A percentile compares a stretch with the other conserved stretches of the same genome.
Conservation (phyloP, 1,140 invertebrate genomes). For the Aporrectodea caliginosa region DNA sequence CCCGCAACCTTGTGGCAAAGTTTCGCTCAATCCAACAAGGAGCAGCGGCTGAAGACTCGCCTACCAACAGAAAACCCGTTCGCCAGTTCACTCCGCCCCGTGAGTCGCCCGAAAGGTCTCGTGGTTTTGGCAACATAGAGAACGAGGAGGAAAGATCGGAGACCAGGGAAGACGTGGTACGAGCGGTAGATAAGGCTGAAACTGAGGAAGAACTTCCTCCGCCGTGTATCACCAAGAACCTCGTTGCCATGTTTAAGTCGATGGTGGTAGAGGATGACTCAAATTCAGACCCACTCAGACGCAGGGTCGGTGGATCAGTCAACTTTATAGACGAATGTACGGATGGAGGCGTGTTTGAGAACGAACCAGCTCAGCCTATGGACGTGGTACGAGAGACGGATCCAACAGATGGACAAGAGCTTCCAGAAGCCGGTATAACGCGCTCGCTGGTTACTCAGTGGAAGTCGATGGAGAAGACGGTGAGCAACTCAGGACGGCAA, state of each 20-base stretch:
- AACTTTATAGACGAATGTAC: background rate
- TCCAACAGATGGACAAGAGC: background rate
- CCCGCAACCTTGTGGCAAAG: background rate
- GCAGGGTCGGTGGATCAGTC: background rate
- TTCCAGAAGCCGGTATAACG: background rate
- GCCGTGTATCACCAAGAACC: background rate
- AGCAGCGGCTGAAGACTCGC: background rate
- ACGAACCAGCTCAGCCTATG: background rate
- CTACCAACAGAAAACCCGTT: background rate
- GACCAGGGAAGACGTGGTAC: background rate
- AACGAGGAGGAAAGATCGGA: background rate
- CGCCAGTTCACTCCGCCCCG: background rate
- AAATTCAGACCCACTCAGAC: too few relatives aligned
- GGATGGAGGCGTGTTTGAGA: background rate
- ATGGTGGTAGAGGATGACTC: background rate
- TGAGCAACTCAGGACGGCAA: too few relatives aligned
- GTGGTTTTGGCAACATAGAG: background rate
- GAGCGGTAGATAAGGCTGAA: background rate
- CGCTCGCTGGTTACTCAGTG: background rate
- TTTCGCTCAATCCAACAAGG: background rate
- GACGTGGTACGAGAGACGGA: background rate
- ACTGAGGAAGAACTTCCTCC: background rate
- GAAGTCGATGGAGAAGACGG: too few relatives aligned
- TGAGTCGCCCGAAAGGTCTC: background rate
- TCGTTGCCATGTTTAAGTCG: background rate